A percentile compares a stretch with the other conserved stretches of the same genome.
Evolutionary conservation across 2,797 vertebrate genomes (phyloP).

Genomic region (Cyprinella venusta): DNA sequence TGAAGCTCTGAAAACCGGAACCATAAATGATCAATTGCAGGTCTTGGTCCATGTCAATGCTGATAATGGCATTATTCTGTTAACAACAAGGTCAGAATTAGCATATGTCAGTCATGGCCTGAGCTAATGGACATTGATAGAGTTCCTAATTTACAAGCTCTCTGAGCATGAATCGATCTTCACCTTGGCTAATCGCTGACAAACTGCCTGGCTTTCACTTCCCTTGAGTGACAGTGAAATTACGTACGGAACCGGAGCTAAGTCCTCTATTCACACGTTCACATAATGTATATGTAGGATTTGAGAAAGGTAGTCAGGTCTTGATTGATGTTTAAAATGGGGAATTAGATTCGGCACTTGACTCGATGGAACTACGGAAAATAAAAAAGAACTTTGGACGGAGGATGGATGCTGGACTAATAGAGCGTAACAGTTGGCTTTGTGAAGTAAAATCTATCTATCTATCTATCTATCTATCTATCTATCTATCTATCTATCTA

Average conservation of each 20-base stretch:
- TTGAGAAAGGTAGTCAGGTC: not conserved
- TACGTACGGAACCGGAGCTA: slow-evolving; percentile 43
- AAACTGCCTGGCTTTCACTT: slow-evolving; percentile 52
- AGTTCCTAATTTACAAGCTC: slow-evolving; percentile 57
- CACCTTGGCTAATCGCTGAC: slow-evolving; percentile 54
- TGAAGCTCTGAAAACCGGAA: slow-evolving; percentile 20
- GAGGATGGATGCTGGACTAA: not conserved
- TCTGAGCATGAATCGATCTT: slow-evolving; percentile 53
- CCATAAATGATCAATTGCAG: slow-evolving; percentile 26
- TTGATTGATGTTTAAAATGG: slow-evolving; percentile 1
- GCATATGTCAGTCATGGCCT: slow-evolving; percentile 59
- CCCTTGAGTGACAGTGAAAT: slow-evolving; percentile 54
- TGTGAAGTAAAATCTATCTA: not conserved
- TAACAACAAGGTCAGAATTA: slow-evolving; percentile 61
- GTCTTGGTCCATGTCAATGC: slow-evolving; percentile 31
- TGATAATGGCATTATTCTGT: slow-evolving; percentile 35
- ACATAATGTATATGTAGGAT: not conserved
- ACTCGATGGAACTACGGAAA: not conserved
- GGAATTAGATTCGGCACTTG: not conserved
- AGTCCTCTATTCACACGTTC: slow-evolving; percentile 47
- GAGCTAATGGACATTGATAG: slow-evolving; percentile 56
- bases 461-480: too few species aligned
- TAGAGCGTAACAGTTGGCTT: not conserved
- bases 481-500: too few species aligned
- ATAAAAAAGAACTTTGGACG: not conserved